Percentiles rank a stretch among this genome's conserved stretches.
phyloP scores from a whole-genome alignment of 2,797 vertebrate genomes.

The Acrossocheilus wenchowensis region DNA sequence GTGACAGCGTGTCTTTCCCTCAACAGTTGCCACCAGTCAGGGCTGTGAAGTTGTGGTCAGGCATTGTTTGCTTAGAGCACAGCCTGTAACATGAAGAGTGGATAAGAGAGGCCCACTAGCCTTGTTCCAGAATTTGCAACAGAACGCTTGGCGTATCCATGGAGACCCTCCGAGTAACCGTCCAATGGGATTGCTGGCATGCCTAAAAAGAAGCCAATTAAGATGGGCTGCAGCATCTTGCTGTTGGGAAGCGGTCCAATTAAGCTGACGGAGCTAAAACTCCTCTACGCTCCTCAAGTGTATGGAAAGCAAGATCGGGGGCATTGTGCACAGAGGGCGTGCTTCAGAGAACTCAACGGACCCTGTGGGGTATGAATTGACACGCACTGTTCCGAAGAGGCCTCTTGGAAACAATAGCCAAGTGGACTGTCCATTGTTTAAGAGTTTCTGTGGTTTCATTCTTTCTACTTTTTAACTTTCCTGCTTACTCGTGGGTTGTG shows the following conservation, averaged over 20 bases:
- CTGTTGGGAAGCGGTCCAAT: conserved; percentile 79
- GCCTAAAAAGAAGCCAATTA: conserved; percentile 78
- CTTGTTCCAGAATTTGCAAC: conserved; percentile 70
- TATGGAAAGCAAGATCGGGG: conserved; percentile 63
- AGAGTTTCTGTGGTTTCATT: conserved; percentile 10
- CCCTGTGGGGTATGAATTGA: conserved; percentile 65
- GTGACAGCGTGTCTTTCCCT: conserved; percentile 37
- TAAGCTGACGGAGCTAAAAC: conserved; percentile 75
- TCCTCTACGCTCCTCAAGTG: conserved; percentile 60
- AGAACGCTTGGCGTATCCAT: conserved; percentile 71
- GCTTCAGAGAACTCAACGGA: conserved; percentile 64
- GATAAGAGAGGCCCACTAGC: conserved; percentile 61
- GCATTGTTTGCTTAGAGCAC: conserved; percentile 36
- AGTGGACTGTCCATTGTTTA: conserved; percentile 46
- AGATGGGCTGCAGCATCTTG: conserved; percentile 67
- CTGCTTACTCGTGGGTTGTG: conserved; percentile 36
- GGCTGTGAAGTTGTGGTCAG: conserved; percentile 26
- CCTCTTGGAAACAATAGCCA: conserved; percentile 44
- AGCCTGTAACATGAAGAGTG: conserved; percentile 53
- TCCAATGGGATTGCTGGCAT: conserved; percentile 75
- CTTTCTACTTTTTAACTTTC: not conserved
- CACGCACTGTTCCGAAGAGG: conserved; percentile 58
- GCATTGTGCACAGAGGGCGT: conserved; percentile 48
- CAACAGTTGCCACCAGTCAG: conserved; percentile 24
- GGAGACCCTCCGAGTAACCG: conserved; percentile 72